Base-by-base conservation (phyloP, 2,888 invertebrate genomes). In the Zygaena filipendulae region DNA sequence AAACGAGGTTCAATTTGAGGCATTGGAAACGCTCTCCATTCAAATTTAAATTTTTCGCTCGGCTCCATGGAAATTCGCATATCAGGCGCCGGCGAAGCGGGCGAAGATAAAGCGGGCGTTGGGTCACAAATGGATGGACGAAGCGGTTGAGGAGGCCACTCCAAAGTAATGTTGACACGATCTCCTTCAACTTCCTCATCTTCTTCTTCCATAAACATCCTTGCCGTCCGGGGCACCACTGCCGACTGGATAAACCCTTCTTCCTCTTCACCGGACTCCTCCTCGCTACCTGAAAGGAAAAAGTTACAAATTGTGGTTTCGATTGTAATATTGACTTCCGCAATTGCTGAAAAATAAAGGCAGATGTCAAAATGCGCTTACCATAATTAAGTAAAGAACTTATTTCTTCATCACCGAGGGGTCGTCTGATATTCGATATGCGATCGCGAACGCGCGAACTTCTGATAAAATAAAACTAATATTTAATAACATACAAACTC, bases 111-210 rank as follows among this genome's bases (percentile, higher is more conserved):
- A 18, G 12, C 19, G 19, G 25, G 25, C 25, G 25, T 25, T 7
- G 25, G 18, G 19, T 5, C 18, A 19, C 7, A 43, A 22, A 40
- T 41, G 22, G 43, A 40, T 11, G 40, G 23, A 24, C n/a, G n/a
- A n/a, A n/a, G n/a, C n/a, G n/a, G n/a, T n/a, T n/a, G n/a, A n/a
- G n/a, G n/a, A n/a, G n/a, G n/a, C n/a, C n/a, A n/a, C n/a, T n/a
- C n/a, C n/a, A n/a, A n/a, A n/a, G n/a, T n/a, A n/a, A n/a, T n/a
- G n/a, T n/a, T n/a, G n/a, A n/a, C n/a, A n/a, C n/a, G n/a, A n/a
- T n/a, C n/a, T n/a, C 3, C 20, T n/a, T 20, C 7, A 8, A 20
- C 20, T 20, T 20, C 20, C 7, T 20, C 20, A 20, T 20, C 20
- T 9, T 20, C 6, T 20, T 20, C 26, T n/a, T 3, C 26, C 26